These are phyloP conservation scores for Acheta domesticus DNA, from an alignment of 2,888 invertebrate genomes.

Conservation along the genomic window DNA sequence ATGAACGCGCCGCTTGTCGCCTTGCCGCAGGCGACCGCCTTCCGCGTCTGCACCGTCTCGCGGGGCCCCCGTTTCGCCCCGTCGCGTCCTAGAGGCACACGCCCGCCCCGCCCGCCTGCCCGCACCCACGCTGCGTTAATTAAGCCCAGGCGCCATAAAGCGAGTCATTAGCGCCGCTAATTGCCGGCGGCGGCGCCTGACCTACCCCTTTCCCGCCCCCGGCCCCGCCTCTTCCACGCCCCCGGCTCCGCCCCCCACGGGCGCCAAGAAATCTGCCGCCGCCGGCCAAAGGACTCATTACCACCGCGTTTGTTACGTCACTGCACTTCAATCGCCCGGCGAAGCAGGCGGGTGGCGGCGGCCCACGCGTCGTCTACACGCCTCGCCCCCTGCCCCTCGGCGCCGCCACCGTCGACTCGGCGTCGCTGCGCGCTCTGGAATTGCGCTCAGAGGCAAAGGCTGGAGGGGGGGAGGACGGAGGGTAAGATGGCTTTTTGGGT, in stretches of 20 bases:
- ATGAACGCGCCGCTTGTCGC: no score
- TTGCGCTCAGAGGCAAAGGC: neutral
- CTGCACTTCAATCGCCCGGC: neutral
- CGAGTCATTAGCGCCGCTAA: neutral
- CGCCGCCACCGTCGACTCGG: no score
- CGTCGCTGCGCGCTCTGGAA: no score
- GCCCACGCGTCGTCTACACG: neutral
- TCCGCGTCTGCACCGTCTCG: no score
- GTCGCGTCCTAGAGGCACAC: no score
- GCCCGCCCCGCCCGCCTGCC: no score
- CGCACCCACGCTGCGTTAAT: no score
- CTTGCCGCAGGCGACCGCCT: no score
- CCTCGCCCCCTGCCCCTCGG: neutral
- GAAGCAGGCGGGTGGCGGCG: neutral
- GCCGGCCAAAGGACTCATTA: slow-evolving; percentile 1
- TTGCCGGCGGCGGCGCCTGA: neutral
- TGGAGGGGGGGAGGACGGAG: neutral
- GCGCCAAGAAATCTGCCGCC: neutral
- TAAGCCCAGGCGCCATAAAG: no score
- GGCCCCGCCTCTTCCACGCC: neutral
- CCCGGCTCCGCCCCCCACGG: neutral
- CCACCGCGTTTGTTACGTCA: slow-evolving; percentile 1
- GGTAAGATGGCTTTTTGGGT: neutral
- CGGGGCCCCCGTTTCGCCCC: no score
- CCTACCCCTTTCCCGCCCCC: neutral